Conservation (phyloP, 2,797 vertebrate genomes). For the Myiotriccus ornatus region DNA sequence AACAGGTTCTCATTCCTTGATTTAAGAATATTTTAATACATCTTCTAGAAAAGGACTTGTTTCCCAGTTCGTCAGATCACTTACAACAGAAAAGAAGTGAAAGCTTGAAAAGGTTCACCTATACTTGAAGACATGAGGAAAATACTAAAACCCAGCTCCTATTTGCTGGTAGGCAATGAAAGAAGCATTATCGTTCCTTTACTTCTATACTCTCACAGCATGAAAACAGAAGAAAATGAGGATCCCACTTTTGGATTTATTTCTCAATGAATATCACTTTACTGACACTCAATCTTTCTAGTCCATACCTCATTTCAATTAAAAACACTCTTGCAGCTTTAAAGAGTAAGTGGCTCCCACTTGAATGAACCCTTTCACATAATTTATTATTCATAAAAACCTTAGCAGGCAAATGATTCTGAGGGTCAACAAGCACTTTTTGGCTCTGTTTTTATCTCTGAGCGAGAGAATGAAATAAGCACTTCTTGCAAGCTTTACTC, state of each 20-base stretch:
- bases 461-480: neutral
- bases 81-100: neutral
- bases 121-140: neutral
- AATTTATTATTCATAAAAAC: neutral
- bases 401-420: neutral
- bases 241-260: neutral
- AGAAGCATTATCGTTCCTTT: neutral
- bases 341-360: neutral
- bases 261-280: neutral
- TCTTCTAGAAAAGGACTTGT: neutral
- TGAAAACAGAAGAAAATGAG: neutral
- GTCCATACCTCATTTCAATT: neutral
- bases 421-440: neutral
- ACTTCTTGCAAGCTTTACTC: neutral
- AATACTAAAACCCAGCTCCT: neutral
- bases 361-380: neutral
- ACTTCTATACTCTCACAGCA: neutral
- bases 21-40: neutral
- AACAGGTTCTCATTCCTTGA: neutral
- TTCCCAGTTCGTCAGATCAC: neutral
- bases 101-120: neutral
- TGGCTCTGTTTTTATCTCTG: neutral
- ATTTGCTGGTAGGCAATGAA: neutral
- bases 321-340: neutral
- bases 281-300: neutral